Percentiles rank a stretch among this genome's conserved stretches.
Conservation (phyloP, 2,888 invertebrate genomes). For the Xanthorhoe designata region DNA sequence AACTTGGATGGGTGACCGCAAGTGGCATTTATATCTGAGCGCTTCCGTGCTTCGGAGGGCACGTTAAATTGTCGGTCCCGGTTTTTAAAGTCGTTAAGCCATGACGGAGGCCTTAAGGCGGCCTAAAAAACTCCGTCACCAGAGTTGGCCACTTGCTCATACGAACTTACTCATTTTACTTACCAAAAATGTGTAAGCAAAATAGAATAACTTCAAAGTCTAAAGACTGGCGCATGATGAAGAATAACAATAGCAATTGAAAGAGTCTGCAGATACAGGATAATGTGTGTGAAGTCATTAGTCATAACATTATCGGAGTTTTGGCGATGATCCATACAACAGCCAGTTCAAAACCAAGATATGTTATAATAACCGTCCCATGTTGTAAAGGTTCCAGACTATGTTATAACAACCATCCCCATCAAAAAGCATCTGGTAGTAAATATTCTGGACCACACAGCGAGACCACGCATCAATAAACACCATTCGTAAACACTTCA, state of each 20-base stretch:
- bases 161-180: too few relatives aligned
- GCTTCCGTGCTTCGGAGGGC: too few relatives aligned
- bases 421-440: conserved; percentile 16
- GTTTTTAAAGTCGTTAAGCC: too few relatives aligned
- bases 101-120: too few relatives aligned
- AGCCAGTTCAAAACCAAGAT: conserved; percentile 11
- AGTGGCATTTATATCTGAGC: too few relatives aligned
- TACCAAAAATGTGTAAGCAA: background rate
- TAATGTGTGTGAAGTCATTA: conserved; percentile 1
- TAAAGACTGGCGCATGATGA: background rate
- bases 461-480: conserved; percentile 10
- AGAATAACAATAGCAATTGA: background rate
- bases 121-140: too few relatives aligned
- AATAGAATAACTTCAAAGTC: background rate
- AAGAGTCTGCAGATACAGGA: background rate
- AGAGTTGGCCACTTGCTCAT: too few relatives aligned
- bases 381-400: conserved; percentile 12
- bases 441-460: conserved; percentile 21
- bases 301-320: conserved; percentile 9
- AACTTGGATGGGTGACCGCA: too few relatives aligned
- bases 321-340: conserved; percentile 24
- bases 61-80: too few relatives aligned
- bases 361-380: background rate
- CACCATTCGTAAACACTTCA: conserved; percentile 15
- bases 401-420: conserved; percentile 4